Conservation (phyloP, 2,888 invertebrate genomes). For the Synanthedon tipuliformis region DNA sequence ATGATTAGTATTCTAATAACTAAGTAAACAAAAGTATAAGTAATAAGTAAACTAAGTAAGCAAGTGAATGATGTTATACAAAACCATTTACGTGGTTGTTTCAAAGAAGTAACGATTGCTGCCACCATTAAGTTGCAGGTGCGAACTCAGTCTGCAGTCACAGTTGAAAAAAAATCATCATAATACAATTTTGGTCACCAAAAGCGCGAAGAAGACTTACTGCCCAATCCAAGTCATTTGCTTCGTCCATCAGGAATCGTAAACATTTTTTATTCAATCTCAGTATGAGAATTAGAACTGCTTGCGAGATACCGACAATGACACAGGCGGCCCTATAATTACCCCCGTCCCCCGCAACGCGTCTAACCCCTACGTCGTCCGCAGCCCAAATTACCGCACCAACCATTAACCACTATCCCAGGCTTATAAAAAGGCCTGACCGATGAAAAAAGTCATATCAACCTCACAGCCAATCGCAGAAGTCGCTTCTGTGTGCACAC, state of each 20-base stretch:
- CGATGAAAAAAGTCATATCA: constrained; percentile 41
- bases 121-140: too few relatives aligned
- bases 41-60: too few relatives aligned
- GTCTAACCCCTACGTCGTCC: constrained; percentile 4
- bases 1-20: too few relatives aligned
- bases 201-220: not conserved
- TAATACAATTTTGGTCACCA: not conserved
- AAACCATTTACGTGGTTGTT: too few relatives aligned
- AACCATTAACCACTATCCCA: constrained; percentile 59
- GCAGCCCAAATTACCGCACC: constrained; percentile 51
- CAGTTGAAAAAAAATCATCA: not conserved
- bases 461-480: constrained; percentile 39
- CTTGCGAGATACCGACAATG: constrained; percentile 54
- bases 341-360: constrained; percentile 34
- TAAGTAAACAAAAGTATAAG: too few relatives aligned
- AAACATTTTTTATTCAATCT: constrained; percentile 25
- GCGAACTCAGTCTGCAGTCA: not conserved
- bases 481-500: constrained; percentile 1
- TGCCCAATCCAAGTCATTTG: not conserved
- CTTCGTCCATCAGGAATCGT: not conserved
- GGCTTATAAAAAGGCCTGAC: constrained; percentile 48
- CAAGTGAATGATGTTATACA: too few relatives aligned
- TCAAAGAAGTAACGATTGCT: too few relatives aligned
- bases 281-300: constrained; percentile 38
- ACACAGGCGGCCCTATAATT: constrained; percentile 62